phyloP scores from a whole-genome alignment of 2,797 vertebrate species.

The Chaetodon trifasciatus region DNA sequence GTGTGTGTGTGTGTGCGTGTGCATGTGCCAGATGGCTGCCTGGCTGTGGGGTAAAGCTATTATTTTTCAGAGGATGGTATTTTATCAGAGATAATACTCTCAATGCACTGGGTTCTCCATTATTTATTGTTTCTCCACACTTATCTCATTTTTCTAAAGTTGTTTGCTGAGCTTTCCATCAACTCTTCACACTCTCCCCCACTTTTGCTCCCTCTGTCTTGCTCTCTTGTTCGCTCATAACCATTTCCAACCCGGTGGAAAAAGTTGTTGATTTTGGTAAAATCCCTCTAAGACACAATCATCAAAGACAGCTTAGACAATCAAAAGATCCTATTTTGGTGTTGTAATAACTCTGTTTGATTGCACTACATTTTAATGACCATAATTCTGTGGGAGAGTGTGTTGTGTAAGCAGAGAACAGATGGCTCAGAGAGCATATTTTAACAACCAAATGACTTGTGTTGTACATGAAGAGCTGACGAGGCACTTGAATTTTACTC shows the following conservation, averaged over 20 bases:
- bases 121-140: conserved; percentile 75
- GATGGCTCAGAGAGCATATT: conserved; percentile 76
- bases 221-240: conserved; percentile 33
- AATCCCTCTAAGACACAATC: conserved; percentile 62
- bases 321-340: conserved; percentile 69
- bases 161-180: conserved; percentile 73
- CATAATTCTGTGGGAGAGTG: conserved; percentile 67
- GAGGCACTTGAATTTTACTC: conserved; percentile 72
- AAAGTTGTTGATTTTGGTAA: conserved; percentile 71
- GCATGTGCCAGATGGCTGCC: conserved; percentile 56
- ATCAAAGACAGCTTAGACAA: conserved; percentile 69
- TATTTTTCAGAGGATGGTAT: conserved; percentile 75
- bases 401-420: conserved; percentile 74
- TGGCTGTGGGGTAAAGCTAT: conserved; percentile 73
- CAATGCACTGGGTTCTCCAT: conserved; percentile 62
- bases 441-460: conserved; percentile 77
- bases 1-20: conserved; percentile 18
- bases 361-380: conserved; percentile 74
- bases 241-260: conserved; percentile 58
- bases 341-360: conserved; percentile 72
- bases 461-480: conserved; percentile 76
- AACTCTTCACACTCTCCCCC: conserved; percentile 42
- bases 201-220: conserved; percentile 39
- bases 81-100: conserved; percentile 74
- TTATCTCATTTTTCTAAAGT: conserved; percentile 65